Percentiles rank a stretch among this genome's conserved stretches.
Evolutionary conservation across 2,888 invertebrate species (phyloP).

Genomic region (Rotaria magnacalcarata): DNA sequence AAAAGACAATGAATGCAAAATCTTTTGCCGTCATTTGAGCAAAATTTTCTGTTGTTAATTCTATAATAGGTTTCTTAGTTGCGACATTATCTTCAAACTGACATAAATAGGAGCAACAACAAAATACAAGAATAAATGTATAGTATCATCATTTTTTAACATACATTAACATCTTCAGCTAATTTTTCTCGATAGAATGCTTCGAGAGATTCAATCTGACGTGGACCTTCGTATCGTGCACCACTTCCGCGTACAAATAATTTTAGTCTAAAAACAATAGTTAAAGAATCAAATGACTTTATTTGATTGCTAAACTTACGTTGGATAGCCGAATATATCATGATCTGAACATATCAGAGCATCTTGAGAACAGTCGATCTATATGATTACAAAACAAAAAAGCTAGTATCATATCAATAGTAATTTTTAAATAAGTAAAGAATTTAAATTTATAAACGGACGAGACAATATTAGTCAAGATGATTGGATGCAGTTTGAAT

Average conservation of each 20-base stretch:
- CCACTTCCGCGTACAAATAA: slow-evolving; percentile 10
- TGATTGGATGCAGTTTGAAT: too few species aligned
- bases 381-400: not conserved
- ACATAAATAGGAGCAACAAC: too few species aligned
- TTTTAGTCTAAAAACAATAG: not conserved
- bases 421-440: not conserved
- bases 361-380: not conserved
- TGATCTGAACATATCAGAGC: not conserved
- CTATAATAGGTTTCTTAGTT: not conserved
- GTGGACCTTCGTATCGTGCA: not conserved
- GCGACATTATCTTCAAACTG: not conserved
- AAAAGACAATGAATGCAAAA: slow-evolving; percentile 82
- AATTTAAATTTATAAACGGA: not conserved
- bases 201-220: not conserved
- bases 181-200: not conserved
- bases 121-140: not conserved
- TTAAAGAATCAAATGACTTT: not conserved
- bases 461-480: too few species aligned
- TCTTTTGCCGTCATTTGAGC: slow-evolving; percentile 59
- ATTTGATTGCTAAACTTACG: not conserved
- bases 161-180: not conserved
- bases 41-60: not conserved
- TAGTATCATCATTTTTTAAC: not conserved
- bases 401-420: too few species aligned
- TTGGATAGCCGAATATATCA: slow-evolving; percentile 25